Evolutionary conservation across 1,140 invertebrate genomes (phyloP), one percentile per base, ranked within the genome.

Genomic region (Eupeodes corollae): DNA sequence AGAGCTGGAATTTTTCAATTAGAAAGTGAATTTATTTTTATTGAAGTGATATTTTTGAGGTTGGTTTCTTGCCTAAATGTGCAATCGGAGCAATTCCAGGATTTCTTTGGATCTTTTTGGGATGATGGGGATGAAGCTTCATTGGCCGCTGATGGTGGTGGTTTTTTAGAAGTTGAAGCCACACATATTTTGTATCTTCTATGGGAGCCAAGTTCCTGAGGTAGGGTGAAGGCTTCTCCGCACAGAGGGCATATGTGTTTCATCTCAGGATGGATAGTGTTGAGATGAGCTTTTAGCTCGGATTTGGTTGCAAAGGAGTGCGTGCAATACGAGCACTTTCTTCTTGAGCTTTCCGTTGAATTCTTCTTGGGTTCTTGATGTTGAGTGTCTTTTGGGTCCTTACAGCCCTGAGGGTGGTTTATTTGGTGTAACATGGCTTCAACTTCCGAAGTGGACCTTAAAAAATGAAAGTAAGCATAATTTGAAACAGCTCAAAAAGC

Each of bases 151-250:
- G 0, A 19, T 11, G 41, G 1, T 26, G 21, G 8, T 26, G 21
- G 21, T 26, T 26, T 26, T 26, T 26, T 26, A 9, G 53, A 57
- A 11, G 46, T 52, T 42, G 48, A 50, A 11, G 55, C 40, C 46
- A 69, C 59, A 41, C 78, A 80, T 2, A 73, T 68, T 48, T 79
- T 79, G 30, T 59, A 67, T 47, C 75, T 67, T 0, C 83, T 74
- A 56, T 88, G 85, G 13, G 75, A 74, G 0, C 80, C 78, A 8
- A 87, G 70, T 54, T 86, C 83, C 70, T 88, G 84, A 1, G 80
- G 74, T 0, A 86, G 64, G 1, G 76, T 74, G 55, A 88, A 88
- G 12, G 72, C 64, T 53, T 68, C 61, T 0, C 81, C 83, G 54
- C 86, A 89, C 46, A 73, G 74, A 1, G 77, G 70, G 56, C 83